Evolutionary conservation across 1,140 invertebrate species (phyloP).

Genomic region (Drosophila jambulina): DNA sequence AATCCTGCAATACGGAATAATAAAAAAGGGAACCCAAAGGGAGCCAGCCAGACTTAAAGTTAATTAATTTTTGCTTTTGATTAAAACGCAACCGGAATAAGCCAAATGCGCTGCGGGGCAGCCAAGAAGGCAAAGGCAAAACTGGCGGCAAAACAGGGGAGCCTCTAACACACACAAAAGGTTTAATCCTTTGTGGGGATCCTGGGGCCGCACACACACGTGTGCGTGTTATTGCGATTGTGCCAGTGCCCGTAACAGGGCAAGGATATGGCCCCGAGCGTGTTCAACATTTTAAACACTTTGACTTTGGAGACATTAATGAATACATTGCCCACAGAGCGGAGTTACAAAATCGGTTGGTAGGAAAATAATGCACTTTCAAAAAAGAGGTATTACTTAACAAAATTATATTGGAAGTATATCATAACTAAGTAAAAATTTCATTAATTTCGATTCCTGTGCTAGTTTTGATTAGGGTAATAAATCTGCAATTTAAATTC

Average conservation of each 20-base stretch:
- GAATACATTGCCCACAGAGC: constrained; percentile 57
- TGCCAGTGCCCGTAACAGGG: constrained; percentile 1
- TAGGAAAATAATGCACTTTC: not conserved
- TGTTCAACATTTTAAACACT: constrained; percentile 79
- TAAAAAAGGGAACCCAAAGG: constrained; percentile 15
- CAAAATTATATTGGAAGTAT: not conserved
- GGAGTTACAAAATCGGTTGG: not conserved
- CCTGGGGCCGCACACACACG: constrained; percentile 9
- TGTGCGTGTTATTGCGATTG: constrained; percentile 20
- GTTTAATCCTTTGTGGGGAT: constrained; percentile 38
- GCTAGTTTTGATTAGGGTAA: too few species aligned
- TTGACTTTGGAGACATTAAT: constrained; percentile 76
- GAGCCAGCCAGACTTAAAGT: constrained; percentile 40
- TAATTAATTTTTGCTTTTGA: constrained; percentile 77
- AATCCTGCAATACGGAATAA: constrained; percentile 13
- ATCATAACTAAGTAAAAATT: not conserved
- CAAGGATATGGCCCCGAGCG: constrained; percentile 50
- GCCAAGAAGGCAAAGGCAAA: not conserved
- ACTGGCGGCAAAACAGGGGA: constrained; percentile 15
- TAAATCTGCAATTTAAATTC: too few species aligned
- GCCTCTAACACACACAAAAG: constrained; percentile 30
- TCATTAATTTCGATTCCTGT: not conserved
- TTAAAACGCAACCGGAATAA: constrained; percentile 59
- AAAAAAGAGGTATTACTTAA: not conserved
- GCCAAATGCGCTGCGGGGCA: constrained; percentile 20